Conservation (phyloP, 2,113 vertebrate genomes). For the Petaurus breviceps region DNA sequence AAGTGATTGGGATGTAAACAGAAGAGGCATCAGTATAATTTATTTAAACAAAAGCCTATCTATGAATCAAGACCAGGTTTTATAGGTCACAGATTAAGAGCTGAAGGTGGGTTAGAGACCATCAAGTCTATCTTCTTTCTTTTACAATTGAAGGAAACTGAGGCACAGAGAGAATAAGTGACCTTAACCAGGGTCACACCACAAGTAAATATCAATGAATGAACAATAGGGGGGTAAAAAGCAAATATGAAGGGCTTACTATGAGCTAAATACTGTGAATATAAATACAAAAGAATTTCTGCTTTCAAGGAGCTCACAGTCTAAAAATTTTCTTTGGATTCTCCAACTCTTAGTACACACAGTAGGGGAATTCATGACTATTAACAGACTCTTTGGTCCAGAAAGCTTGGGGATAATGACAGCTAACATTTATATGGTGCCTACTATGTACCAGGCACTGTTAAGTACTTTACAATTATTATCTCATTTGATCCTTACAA, state of each 20-base stretch:
- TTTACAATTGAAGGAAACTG: not conserved
- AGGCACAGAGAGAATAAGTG: not conserved
- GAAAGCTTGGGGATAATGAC: not conserved
- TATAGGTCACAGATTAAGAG: not conserved
- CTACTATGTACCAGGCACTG: not conserved
- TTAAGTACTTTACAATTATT: not conserved
- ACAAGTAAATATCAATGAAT: not conserved
- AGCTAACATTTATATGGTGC: not conserved
- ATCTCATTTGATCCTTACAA: not conserved
- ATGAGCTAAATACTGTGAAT: not conserved
- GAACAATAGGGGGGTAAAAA: not conserved
- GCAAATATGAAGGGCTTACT: not conserved
- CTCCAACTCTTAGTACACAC: too few relatives aligned
- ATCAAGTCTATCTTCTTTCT: not conserved
- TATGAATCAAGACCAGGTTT: not conserved
- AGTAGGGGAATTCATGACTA: not conserved
- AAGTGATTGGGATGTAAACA: not conserved
- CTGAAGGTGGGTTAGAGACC: not conserved
- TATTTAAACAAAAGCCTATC: not conserved
- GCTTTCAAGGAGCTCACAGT: not conserved
- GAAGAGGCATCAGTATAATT: not conserved
- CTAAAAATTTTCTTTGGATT: not conserved
- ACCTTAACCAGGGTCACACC: not conserved
- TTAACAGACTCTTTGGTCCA: not conserved
- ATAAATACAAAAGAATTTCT: not conserved